A percentile compares a stretch with the other conserved stretches of the same genome.
Conservation (phyloP, 2,888 invertebrate species). For the Cerastoderma edule region DNA sequence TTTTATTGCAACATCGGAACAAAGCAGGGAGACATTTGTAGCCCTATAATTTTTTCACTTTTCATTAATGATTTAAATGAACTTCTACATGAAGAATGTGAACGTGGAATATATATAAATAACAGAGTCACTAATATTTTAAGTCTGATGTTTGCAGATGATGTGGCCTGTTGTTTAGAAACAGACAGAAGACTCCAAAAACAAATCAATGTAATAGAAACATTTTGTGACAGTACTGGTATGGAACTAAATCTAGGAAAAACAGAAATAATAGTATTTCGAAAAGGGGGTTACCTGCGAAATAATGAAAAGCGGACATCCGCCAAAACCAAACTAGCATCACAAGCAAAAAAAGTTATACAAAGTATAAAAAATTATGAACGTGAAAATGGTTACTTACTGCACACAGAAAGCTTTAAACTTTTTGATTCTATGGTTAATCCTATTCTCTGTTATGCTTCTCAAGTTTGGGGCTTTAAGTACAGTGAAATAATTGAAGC, state of each 20-base stretch:
- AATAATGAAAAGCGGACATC: slow-evolving; percentile 4
- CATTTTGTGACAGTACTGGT: slow-evolving; percentile 16
- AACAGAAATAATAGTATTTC: slow-evolving; percentile 36
- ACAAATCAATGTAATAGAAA: slow-evolving; percentile 9
- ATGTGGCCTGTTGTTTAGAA: slow-evolving; percentile 10
- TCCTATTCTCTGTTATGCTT: too few relatives aligned
- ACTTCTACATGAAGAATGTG: background rate
- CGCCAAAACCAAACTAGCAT: too few relatives aligned
- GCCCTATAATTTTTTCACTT: slow-evolving; percentile 21
- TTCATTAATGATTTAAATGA: slow-evolving; percentile 23
- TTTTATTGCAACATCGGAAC: slow-evolving; percentile 22
- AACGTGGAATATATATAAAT: slow-evolving; percentile 12
- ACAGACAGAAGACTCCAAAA: slow-evolving; percentile 15
- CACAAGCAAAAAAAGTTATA: too few relatives aligned
- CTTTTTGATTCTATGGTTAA: too few relatives aligned
- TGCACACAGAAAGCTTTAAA: too few relatives aligned
- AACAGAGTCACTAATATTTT: slow-evolving; percentile 2
- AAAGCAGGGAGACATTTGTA: slow-evolving; percentile 12
- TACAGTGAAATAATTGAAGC: too few relatives aligned
- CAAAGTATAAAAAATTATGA: too few relatives aligned
- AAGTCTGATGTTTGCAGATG: slow-evolving; percentile 28
- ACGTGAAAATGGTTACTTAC: too few relatives aligned
- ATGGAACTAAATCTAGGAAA: slow-evolving; percentile 23
- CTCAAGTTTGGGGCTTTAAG: too few relatives aligned
- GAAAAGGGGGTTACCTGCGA: slow-evolving; percentile 7